phyloP scores from a whole-genome alignment of 1,140 invertebrate genomes.

The Microplitis demolitor region DNA sequence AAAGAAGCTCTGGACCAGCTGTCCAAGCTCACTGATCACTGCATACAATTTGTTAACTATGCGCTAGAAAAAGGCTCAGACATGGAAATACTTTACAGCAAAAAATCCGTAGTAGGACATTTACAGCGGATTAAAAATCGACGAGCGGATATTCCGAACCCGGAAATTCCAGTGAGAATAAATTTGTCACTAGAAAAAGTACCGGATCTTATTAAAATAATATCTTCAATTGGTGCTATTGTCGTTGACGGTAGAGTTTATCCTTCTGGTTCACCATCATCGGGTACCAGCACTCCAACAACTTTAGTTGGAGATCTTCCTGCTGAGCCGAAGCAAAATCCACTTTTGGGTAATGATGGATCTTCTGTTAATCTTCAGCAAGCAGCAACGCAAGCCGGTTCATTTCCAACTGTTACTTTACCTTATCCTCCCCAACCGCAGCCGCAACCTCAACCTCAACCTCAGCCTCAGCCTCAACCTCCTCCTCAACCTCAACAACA shows the following conservation, averaged over 20 bases:
- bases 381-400: slow-evolving; percentile 27
- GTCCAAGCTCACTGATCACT: slow-evolving; percentile 83
- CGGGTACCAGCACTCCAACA: slow-evolving; percentile 49
- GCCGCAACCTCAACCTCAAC: slow-evolving; percentile 33
- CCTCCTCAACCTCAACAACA: neutral
- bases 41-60: slow-evolving; percentile 80
- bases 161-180: slow-evolving; percentile 81
- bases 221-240: slow-evolving; percentile 75
- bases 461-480: slow-evolving; percentile 24
- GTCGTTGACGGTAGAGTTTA: slow-evolving; percentile 77
- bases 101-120: slow-evolving; percentile 73
- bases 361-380: slow-evolving; percentile 42
- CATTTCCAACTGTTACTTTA: neutral
- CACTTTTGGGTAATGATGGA: slow-evolving; percentile 31
- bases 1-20: slow-evolving; percentile 79
- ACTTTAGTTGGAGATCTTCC: slow-evolving; percentile 40
- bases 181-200: slow-evolving; percentile 77
- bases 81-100: slow-evolving; percentile 82
- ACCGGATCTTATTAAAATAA: slow-evolving; percentile 76
- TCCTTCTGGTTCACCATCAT: slow-evolving; percentile 57
- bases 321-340: slow-evolving; percentile 53
- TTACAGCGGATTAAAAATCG: slow-evolving; percentile 79
- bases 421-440: neutral
- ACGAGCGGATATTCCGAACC: slow-evolving; percentile 82
- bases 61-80: slow-evolving; percentile 80